Percentiles rank a stretch among this genome's conserved stretches.
Evolutionary conservation across 2,888 invertebrate species (phyloP).

Genomic region (Zele albiditarsus): DNA sequence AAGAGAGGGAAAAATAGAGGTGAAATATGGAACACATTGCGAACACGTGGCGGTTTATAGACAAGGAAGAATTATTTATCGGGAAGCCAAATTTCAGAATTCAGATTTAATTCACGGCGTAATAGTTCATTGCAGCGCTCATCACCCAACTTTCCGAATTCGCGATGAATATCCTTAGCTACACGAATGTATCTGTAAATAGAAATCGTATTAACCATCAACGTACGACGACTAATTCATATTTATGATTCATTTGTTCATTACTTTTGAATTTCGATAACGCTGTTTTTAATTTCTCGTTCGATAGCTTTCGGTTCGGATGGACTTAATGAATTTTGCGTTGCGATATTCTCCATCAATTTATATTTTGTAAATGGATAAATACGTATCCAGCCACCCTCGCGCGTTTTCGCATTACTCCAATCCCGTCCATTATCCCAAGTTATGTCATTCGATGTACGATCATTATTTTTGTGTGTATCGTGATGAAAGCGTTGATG

Average conservation of each 20-base stretch:
- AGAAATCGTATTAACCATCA: conserved; percentile 11
- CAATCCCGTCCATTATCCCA: conserved; percentile 86
- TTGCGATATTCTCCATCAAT: conserved; percentile 54
- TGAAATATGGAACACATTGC: conserved; percentile 19
- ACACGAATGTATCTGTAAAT: conserved; percentile 72
- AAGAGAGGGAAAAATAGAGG: not conserved
- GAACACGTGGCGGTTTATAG: conserved; percentile 20
- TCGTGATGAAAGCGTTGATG: conserved; percentile 72
- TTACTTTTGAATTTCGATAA: conserved; percentile 68
- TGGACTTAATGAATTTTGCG: conserved; percentile 57
- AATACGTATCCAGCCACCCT: conserved; percentile 86
- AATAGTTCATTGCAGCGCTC: conserved; percentile 74
- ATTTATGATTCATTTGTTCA: conserved; percentile 5
- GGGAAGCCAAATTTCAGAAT: conserved; percentile 76
- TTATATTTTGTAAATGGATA: conserved; percentile 76
- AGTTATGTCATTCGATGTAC: conserved; percentile 73
- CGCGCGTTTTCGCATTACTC: conserved; percentile 77
- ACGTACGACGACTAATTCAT: not conserved
- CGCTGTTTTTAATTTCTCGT: conserved; percentile 65
- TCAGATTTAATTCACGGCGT: conserved; percentile 71
- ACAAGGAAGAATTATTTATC: conserved; percentile 67
- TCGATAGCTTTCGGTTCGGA: conserved; percentile 60
- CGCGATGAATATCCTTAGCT: conserved; percentile 74
- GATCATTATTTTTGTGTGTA: conserved; percentile 78
- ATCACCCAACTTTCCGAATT: conserved; percentile 74